phyloP scores from a whole-genome alignment of 2,888 invertebrate genomes.

The Lepidocyrtinus sp. region DNA sequence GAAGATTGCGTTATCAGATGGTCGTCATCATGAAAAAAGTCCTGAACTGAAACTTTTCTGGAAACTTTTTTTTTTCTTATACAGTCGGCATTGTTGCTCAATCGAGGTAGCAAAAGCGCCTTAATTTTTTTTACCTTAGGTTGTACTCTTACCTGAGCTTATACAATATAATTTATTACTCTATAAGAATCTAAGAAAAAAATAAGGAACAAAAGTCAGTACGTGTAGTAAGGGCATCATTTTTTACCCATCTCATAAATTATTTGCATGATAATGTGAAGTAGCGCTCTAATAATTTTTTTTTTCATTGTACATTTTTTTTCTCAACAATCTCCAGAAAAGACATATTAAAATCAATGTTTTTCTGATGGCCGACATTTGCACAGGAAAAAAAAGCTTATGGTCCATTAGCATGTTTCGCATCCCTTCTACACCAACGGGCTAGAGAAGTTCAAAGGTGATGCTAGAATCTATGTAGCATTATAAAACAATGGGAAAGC shows the following conservation, averaged over 20 bases:
- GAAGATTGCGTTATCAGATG: slow-evolving; percentile 22
- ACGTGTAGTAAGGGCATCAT: neutral
- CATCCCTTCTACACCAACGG: too few relatives aligned
- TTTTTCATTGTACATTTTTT: neutral
- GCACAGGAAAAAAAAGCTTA: too few relatives aligned
- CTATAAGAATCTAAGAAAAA: slow-evolving; percentile 14
- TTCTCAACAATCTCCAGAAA: neutral
- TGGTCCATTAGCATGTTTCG: too few relatives aligned
- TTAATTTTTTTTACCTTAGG: slow-evolving; percentile 30
- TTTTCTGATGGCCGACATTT: too few relatives aligned
- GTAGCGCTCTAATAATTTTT: slow-evolving; percentile 32
- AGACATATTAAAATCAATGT: too few relatives aligned
- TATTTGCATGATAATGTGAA: neutral
- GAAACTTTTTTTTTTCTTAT: slow-evolving; percentile 7
- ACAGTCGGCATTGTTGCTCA: slow-evolving; percentile 32
- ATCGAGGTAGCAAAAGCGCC: slow-evolving; percentile 15
- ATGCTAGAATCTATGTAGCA: too few relatives aligned
- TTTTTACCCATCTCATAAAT: neutral
- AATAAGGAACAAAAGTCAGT: neutral
- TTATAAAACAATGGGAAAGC: neutral
- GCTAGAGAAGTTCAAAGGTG: slow-evolving; percentile 34
- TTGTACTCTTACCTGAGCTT: too few relatives aligned
- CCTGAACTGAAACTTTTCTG: slow-evolving; percentile 1
- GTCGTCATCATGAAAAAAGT: too few relatives aligned
- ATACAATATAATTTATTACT: too few relatives aligned